These are phyloP conservation scores for Myotis pilosus DNA, from an alignment of 2,797 vertebrate genomes.

Conservation along the genomic window DNA sequence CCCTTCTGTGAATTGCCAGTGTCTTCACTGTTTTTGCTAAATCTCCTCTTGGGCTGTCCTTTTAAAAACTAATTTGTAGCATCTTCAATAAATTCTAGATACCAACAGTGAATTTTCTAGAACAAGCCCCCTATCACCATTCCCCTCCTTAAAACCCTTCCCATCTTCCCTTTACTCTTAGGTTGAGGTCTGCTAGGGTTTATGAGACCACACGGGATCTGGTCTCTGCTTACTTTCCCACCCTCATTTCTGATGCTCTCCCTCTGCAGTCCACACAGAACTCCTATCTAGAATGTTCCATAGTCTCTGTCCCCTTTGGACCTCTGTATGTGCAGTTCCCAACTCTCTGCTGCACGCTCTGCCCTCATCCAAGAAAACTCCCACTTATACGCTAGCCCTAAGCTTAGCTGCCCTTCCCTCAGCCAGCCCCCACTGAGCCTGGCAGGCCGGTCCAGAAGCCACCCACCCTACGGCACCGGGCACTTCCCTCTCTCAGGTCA, in stretches of 20 bases:
- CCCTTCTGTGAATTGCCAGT: background rate
- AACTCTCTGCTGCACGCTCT: background rate
- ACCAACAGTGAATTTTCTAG: background rate
- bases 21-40: background rate
- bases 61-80: background rate
- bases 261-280: background rate
- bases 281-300: background rate
- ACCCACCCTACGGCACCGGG: fast-evolving
- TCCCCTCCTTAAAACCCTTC: background rate
- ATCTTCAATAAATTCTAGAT: background rate
- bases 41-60: background rate
- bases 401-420: background rate
- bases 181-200: background rate
- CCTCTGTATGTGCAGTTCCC: background rate
- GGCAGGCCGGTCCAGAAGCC: background rate
- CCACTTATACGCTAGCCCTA: background rate
- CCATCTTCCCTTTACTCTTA: background rate
- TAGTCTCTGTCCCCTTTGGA: background rate
- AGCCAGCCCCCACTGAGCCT: background rate
- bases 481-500: background rate
- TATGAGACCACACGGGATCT: fast-evolving
- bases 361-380: background rate
- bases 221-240: background rate
- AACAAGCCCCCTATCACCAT: background rate
- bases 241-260: background rate